Evolutionary conservation across 2,888 invertebrate genomes (phyloP).

Genomic region (Macrosiphum euphorbiae): DNA sequence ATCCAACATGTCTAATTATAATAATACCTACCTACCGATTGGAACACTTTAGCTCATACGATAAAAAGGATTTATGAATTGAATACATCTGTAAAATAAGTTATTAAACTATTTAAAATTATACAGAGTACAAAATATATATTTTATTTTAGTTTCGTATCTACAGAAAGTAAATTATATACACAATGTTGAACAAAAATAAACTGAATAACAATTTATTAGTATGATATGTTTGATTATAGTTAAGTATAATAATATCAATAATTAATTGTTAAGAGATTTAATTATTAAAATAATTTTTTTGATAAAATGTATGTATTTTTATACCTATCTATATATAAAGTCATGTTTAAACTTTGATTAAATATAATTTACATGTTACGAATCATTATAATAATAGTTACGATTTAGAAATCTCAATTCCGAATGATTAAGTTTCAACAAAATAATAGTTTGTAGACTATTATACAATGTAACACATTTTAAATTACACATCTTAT

Average conservation of each 20-base stretch:
- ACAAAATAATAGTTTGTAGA: not conserved
- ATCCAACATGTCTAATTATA: not conserved
- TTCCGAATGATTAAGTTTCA: not conserved
- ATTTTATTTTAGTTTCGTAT: not conserved
- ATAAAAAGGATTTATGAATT: not conserved
- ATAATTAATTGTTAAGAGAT: not conserved
- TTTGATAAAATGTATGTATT: not conserved
- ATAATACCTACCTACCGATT: not conserved
- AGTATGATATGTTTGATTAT: not conserved
- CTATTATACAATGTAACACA: not conserved
- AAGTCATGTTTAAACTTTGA: not conserved
- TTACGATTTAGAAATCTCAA: not conserved
- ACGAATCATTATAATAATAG: not conserved
- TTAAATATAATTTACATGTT: not conserved
- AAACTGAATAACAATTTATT: not conserved
- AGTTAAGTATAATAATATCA: not conserved
- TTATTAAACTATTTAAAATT: not conserved
- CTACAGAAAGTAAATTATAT: not conserved
- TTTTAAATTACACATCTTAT: not conserved
- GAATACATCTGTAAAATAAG: not conserved
- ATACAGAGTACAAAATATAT: not conserved
- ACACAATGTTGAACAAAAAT: not conserved
- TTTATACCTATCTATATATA: not conserved
- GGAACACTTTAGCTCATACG: not conserved
- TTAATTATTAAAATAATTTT: not conserved